Conservation (phyloP, 2,888 invertebrate genomes). For the Caenorhabditis imperialis region DNA sequence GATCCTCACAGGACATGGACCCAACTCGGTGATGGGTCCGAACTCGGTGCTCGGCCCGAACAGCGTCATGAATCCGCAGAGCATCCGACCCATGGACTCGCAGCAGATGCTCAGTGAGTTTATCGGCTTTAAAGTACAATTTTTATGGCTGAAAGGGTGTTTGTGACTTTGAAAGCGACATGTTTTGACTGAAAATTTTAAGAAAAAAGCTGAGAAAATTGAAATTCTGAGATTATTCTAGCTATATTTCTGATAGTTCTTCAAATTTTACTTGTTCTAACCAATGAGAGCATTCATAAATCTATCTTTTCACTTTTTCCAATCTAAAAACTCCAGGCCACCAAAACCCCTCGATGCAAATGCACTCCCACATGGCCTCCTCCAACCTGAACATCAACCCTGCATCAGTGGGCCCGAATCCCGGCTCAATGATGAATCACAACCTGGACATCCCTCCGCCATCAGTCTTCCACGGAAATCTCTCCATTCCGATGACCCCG, state of each 20-base stretch:
- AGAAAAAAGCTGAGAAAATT: too few species aligned
- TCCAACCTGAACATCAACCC: constrained; percentile 69
- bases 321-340: constrained; percentile 22
- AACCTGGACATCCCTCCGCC: constrained; percentile 54
- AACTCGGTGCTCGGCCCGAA: constrained; percentile 58
- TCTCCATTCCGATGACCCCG: constrained; percentile 76
- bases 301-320: background rate
- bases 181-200: too few species aligned
- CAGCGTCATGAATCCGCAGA: constrained; percentile 53
- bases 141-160: too few species aligned
- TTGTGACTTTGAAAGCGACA: too few species aligned
- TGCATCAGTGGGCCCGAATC: constrained; percentile 57
- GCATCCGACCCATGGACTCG: constrained; percentile 25
- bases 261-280: too few species aligned
- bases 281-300: too few species aligned
- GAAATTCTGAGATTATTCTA: too few species aligned
- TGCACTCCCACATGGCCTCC: constrained; percentile 42
- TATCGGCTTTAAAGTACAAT: too few species aligned
- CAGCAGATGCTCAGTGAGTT: constrained; percentile 51
- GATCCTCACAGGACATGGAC: constrained; percentile 59
- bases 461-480: constrained; percentile 57
- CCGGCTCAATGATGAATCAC: constrained; percentile 51
- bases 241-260: too few species aligned
- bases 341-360: constrained; percentile 51
- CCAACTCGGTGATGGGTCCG: constrained; percentile 67